These are phyloP conservation scores for Cordilura impudica DNA, from an alignment of 2,888 invertebrate species.

Conservation along the genomic window DNA sequence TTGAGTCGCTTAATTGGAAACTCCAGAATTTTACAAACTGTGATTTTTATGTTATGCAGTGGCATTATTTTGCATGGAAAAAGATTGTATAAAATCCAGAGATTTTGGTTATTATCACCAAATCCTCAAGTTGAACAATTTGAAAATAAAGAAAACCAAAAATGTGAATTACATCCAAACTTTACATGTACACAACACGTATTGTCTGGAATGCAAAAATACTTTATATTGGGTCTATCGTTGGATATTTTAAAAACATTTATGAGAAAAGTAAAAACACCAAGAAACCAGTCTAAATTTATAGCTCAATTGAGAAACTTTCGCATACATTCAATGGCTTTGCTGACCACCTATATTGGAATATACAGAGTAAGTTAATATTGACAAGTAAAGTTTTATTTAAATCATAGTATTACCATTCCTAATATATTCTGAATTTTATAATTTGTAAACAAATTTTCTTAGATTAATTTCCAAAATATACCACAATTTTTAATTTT, in stretches of 20 bases:
- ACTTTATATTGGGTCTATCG: constrained; percentile 67
- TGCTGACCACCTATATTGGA: constrained; percentile 69
- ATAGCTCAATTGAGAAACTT: constrained; percentile 56
- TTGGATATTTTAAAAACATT: constrained; percentile 68
- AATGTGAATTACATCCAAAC: constrained; percentile 25
- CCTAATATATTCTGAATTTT: too few species aligned
- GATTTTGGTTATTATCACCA: constrained; percentile 70
- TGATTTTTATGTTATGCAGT: constrained; percentile 72
- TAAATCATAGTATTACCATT: too few species aligned
- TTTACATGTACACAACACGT: constrained; percentile 56
- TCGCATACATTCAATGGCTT: constrained; percentile 64
- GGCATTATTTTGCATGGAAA: constrained; percentile 68
- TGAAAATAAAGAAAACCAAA: constrained; percentile 17
- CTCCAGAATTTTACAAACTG: constrained; percentile 65
- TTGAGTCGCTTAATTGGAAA: constrained; percentile 62
- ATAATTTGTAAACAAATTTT: too few species aligned
- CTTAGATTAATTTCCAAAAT: too few species aligned
- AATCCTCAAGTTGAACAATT: constrained; percentile 34
- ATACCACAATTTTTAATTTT: neutral
- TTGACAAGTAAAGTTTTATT: neutral
- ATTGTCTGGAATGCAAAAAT: constrained; percentile 66
- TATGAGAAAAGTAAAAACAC: constrained; percentile 41
- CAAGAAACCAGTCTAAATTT: constrained; percentile 28
- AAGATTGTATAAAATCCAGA: constrained; percentile 55
- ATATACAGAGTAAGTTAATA: constrained; percentile 70